A percentile compares a stretch with the other conserved stretches of the same genome.
Evolutionary conservation across 2,113 vertebrate species (phyloP).

Genomic region (Morone saxatilis): DNA sequence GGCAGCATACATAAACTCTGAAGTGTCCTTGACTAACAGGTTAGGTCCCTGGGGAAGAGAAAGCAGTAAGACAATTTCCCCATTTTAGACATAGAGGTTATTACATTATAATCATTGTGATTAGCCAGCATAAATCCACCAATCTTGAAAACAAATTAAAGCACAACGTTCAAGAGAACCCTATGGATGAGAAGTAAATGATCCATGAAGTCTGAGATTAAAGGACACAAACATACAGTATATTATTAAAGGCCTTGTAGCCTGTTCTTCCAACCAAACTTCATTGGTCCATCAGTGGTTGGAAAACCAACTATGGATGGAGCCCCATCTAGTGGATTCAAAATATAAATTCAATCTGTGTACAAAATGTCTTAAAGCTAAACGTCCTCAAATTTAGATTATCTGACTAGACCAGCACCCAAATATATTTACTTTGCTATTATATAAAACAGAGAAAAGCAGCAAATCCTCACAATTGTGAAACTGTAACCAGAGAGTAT

Average conservation of each 20-base stretch:
- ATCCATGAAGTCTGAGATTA: conserved; percentile 26
- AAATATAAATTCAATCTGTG: not conserved
- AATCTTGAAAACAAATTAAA: conserved; percentile 21
- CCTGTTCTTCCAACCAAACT: conserved; percentile 10
- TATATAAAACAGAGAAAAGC: not conserved
- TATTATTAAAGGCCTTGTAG: conserved; percentile 23
- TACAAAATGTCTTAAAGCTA: not conserved
- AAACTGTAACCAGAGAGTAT: too few species aligned
- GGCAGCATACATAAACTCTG: not conserved
- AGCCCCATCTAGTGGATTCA: conserved; percentile 68
- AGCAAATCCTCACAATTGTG: not conserved
- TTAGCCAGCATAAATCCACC: not conserved
- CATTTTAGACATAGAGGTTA: not conserved
- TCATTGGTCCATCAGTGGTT: not conserved
- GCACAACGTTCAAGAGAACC: not conserved
- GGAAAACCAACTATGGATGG: conserved; percentile 2
- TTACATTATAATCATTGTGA: conserved; percentile 20
- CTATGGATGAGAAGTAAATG: not conserved
- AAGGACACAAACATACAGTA: conserved; percentile 1
- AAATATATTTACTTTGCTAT: not conserved
- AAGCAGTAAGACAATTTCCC: not conserved
- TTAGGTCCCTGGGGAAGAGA: not conserved
- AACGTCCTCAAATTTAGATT: not conserved
- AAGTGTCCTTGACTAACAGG: conserved; percentile 10
- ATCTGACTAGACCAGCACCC: not conserved